Evolutionary conservation across 1,140 invertebrate genomes (phyloP).

Genomic region (Trachymyrmex cornetzi): DNA sequence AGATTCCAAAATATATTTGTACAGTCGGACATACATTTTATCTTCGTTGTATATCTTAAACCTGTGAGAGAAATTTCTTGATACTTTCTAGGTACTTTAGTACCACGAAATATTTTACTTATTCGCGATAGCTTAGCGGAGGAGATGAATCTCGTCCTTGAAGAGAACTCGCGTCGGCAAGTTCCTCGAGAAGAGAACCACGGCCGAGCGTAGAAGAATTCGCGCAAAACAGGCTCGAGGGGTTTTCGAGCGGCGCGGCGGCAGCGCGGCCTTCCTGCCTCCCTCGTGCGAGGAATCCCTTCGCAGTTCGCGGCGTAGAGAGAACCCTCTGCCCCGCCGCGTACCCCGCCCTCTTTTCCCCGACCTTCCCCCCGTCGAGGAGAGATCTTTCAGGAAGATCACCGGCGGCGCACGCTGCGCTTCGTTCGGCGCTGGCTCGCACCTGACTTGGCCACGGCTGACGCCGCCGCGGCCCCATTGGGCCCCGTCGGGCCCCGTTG

Average conservation of each 20-base stretch:
- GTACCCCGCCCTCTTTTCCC: constrained; percentile 63
- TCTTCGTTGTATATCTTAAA: background rate
- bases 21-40: background rate
- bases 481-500: constrained; percentile 26
- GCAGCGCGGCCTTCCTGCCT: constrained; percentile 73
- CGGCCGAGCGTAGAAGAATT: constrained; percentile 74
- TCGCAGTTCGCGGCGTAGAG: constrained; percentile 66
- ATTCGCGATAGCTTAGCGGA: constrained; percentile 13
- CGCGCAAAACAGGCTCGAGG: constrained; percentile 79
- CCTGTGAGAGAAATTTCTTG: background rate
- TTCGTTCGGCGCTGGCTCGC: constrained; percentile 71
- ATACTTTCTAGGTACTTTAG: background rate
- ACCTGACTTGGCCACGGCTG: constrained; percentile 71
- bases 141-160: constrained; percentile 38
- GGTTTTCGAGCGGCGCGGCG: constrained; percentile 73
- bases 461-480: constrained; percentile 47
- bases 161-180: constrained; percentile 23
- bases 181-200: constrained; percentile 74
- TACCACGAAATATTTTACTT: constrained; percentile 19
- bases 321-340: constrained; percentile 69
- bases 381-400: constrained; percentile 77
- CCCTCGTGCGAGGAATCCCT: constrained; percentile 76
- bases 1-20: background rate
- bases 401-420: constrained; percentile 72
- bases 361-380: constrained; percentile 52